Conservation (phyloP, 2,797 vertebrate genomes). For the Micropoecilia bifurca region DNA sequence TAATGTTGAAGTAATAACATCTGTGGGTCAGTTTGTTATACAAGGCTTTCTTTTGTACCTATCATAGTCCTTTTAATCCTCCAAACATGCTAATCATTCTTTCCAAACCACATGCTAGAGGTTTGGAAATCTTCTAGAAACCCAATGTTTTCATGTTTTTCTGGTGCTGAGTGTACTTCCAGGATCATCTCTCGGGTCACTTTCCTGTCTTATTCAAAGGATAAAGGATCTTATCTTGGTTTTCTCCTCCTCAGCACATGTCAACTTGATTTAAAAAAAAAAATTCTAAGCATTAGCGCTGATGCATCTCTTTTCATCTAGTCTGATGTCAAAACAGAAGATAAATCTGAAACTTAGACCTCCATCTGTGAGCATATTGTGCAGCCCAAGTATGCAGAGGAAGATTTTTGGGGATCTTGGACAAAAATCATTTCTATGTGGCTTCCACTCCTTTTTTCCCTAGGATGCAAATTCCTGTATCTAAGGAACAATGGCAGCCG, state of each 20-base stretch:
- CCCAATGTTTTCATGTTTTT: constrained; percentile 24
- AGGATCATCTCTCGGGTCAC: constrained; percentile 1
- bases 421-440: not conserved
- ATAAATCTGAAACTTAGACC: not conserved
- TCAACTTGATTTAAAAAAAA: not conserved
- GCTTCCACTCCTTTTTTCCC: not conserved
- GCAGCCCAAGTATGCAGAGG: not conserved
- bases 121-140: constrained; percentile 18
- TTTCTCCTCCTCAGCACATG: constrained; percentile 3
- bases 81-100: constrained; percentile 1
- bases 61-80: constrained; percentile 23
- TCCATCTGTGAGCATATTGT: not conserved
- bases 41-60: constrained; percentile 5
- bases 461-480: not conserved
- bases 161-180: constrained; percentile 15
- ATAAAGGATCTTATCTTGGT: constrained; percentile 4
- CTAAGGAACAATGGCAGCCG: not conserved
- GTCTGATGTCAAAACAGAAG: not conserved
- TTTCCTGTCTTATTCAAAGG: constrained; percentile 4
- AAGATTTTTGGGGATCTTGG: not conserved
- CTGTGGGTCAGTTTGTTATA: constrained; percentile 25
- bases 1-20: not conserved
- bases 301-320: not conserved
- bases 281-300: not conserved
- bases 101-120: constrained; percentile 6